Evolutionary conservation across 2,113 vertebrate genomes (phyloP).

Genomic region (Petromus typicus): DNA sequence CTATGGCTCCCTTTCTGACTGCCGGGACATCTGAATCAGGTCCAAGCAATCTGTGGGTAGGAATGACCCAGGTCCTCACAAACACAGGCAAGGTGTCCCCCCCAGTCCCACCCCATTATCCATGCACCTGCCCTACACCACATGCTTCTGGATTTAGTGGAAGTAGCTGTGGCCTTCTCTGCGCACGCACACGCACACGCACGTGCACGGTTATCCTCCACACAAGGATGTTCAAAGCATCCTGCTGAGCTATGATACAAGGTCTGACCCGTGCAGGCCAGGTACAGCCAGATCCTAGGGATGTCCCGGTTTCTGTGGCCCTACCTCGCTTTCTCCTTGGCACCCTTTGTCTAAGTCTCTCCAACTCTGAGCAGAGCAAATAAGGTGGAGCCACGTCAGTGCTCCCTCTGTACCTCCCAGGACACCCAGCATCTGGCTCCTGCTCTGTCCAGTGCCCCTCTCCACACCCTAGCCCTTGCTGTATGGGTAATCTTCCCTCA

Average conservation of each 20-base stretch:
- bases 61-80: too few relatives aligned
- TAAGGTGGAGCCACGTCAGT: accelerated
- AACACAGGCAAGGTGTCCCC: not conserved
- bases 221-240: not conserved
- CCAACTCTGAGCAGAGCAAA: accelerated
- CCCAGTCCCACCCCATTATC: not conserved
- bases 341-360: not conserved
- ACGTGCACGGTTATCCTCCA: not conserved
- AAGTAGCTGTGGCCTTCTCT: not conserved
- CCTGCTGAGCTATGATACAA: not conserved
- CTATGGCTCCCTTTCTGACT: not conserved
- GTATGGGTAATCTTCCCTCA: too few relatives aligned
- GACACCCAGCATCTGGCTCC: not conserved
- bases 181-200: too few relatives aligned
- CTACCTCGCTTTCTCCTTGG: not conserved
- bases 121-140: not conserved
- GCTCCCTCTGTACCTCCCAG: not conserved
- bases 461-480: accelerated
- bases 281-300: not conserved
- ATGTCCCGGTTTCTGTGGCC: not conserved
- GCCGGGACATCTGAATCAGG: not conserved
- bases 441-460: not conserved
- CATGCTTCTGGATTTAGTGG: not conserved
- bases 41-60: not conserved
- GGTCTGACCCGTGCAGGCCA: too few relatives aligned